These are phyloP conservation scores for Tiphia femorata DNA, from an alignment of 2,888 invertebrate genomes.

Conservation along the genomic window DNA sequence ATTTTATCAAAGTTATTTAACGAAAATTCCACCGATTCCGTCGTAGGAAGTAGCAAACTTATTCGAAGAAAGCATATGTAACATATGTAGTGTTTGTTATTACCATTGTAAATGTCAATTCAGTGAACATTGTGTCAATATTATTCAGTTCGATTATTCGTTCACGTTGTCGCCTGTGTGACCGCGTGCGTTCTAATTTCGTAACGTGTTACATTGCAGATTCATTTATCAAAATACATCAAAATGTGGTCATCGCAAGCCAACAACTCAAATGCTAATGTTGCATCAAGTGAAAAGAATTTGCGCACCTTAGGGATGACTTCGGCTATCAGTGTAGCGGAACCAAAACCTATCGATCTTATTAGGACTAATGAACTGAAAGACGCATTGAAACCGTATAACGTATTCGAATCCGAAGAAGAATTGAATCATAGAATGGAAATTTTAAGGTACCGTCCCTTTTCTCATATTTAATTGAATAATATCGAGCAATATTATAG, in stretches of 20 bases:
- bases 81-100: not conserved
- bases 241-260: conserved; percentile 61
- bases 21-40: too few species aligned
- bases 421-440: conserved; percentile 93
- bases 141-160: not conserved
- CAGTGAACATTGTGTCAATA: not conserved
- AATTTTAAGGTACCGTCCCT: conserved; percentile 73
- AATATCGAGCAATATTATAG: too few species aligned
- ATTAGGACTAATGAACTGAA: conserved; percentile 83
- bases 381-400: conserved; percentile 83
- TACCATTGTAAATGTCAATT: too few species aligned
- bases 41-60: too few species aligned
- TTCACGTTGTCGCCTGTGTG: too few species aligned
- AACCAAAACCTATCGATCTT: conserved; percentile 84
- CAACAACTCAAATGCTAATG: conserved; percentile 61
- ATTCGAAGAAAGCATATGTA: not conserved
- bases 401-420: conserved; percentile 90
- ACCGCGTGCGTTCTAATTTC: too few species aligned
- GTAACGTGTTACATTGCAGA: conserved; percentile 14
- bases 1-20: not conserved
- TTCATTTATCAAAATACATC: conserved; percentile 17
- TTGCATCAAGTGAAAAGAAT: conserved; percentile 73
- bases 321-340: conserved; percentile 91
- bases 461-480: not conserved
- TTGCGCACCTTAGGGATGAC: conserved; percentile 88